Conservation (phyloP, 2,888 invertebrate species). For the Eurois occulta region DNA sequence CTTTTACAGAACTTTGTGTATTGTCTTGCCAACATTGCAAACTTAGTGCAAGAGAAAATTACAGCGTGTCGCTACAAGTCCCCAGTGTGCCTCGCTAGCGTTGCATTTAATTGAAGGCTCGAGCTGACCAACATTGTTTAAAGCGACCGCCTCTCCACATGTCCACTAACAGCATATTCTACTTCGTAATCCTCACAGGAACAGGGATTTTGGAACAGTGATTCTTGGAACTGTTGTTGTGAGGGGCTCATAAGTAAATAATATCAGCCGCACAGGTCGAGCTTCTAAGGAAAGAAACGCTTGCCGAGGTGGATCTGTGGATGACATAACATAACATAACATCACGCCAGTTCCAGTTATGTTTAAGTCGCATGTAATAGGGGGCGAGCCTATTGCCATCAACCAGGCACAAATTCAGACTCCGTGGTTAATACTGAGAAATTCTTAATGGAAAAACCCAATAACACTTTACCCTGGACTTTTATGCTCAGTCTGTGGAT, state of each 20-base stretch:
- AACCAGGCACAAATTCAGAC: too few relatives aligned
- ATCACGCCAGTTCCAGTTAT: background rate
- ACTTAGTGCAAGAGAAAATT: constrained; percentile 52
- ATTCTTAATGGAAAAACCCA: background rate
- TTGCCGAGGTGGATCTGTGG: background rate
- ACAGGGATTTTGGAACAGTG: background rate
- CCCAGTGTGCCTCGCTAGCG: constrained; percentile 54
- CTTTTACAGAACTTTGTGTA: constrained; percentile 21
- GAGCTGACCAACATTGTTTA: constrained; percentile 66
- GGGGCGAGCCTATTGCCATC: too few relatives aligned
- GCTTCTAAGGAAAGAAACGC: background rate
- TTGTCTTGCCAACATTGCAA: constrained; percentile 36
- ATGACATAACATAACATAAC: background rate
- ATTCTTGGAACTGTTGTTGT: background rate
- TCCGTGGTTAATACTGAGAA: background rate
- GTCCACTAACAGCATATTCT: constrained; percentile 35
- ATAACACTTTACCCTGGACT: background rate
- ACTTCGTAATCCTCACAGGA: constrained; percentile 29
- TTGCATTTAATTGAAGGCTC: constrained; percentile 72
- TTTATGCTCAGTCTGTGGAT: background rate
- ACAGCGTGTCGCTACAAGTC: constrained; percentile 42
- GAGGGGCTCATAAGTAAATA: background rate
- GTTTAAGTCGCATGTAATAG: background rate
- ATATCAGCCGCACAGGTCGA: background rate
- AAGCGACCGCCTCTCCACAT: constrained; percentile 54